Evolutionary conservation across 2,113 vertebrate genomes (phyloP), one percentile per base, ranked within the genome.

Genomic region (Cygnus atratus): DNA sequence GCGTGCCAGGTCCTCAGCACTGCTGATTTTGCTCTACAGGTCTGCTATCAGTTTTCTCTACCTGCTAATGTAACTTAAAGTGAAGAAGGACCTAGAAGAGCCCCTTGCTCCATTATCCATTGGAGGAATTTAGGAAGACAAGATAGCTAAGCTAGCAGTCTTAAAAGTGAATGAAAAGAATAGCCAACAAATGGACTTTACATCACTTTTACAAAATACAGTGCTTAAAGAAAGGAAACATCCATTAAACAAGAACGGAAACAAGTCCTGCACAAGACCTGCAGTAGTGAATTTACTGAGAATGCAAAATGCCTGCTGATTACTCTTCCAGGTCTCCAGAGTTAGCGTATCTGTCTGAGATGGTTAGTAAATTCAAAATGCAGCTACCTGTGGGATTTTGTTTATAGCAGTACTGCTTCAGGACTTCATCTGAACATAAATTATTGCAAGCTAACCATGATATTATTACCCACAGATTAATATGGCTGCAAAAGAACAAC

Each of bases 341-440:
- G 74, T 81, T 58, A 54, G 50, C 88, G 13, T 87, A 21, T 59
- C 75, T 81, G 50, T 50, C 84, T 84, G 61, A 72, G 33, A 61
- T 24, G 62, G 59, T 20, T 43, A 71, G 70, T 82, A 90, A 91
- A 91, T 85, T 87, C 43, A 84, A 91, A 89, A 87, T 28, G 84
- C n/a, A 78, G 39, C 54, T 46, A 33, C 58, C n/a, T 9, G 5
- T 67, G 66, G 46, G 52, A 26, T 57, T 87, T 84, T 72, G 19
- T 78, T 96, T 68, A 93, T 21, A 85, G 66, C 57, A 78, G 41
- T 67, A 48, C 33, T 72, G 67, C 31, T 87, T 84, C 71, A 82
- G 39, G 62, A 44, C 33, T 94, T 68, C 61, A 75, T 82, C 43
- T 43, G 63, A 61, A 26, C 39, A 93, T 57, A 77, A 79, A 87